phyloP scores from a whole-genome alignment of 2,888 invertebrate genomes.

The Drosophila anomalata region DNA sequence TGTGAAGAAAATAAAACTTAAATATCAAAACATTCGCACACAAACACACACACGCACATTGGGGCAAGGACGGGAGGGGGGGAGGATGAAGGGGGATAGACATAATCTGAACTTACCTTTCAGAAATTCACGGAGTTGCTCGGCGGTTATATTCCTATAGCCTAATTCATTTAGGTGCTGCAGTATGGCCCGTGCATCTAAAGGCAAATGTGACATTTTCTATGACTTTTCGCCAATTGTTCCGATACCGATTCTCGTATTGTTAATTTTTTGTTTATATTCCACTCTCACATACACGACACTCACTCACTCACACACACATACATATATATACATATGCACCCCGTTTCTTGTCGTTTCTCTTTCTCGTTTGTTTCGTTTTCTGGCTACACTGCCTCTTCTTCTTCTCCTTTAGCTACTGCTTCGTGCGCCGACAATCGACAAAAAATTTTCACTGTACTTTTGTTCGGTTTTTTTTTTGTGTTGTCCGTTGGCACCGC shows the following conservation, averaged over 20 bases:
- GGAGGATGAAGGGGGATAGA: not conserved
- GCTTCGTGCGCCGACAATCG: slow-evolving; percentile 65
- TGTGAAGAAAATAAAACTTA: slow-evolving; percentile 13
- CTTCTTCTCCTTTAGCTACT: slow-evolving; percentile 49
- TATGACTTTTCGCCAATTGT: slow-evolving; percentile 47
- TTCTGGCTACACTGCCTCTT: slow-evolving; percentile 60
- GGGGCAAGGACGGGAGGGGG: slow-evolving; percentile 17
- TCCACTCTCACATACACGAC: slow-evolving; percentile 34
- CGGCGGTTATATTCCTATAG: slow-evolving; percentile 89
- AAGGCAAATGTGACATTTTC: slow-evolving; percentile 83
- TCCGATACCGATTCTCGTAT: slow-evolving; percentile 38
- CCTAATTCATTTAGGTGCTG: slow-evolving; percentile 90
- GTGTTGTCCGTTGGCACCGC: slow-evolving; percentile 36
- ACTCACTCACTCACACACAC: slow-evolving; percentile 6
- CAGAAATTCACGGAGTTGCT: slow-evolving; percentile 91
- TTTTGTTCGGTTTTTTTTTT: slow-evolving; percentile 44
- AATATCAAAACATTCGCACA: slow-evolving; percentile 35
- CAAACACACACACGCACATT: slow-evolving; percentile 30
- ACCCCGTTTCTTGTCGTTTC: slow-evolving; percentile 61
- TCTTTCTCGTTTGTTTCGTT: slow-evolving; percentile 66
- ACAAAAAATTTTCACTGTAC: slow-evolving; percentile 75
- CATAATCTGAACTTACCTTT: slow-evolving; percentile 86
- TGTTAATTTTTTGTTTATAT: slow-evolving; percentile 46
- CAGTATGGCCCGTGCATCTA: slow-evolving; percentile 90
- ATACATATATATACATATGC: slow-evolving; percentile 5